Base-by-base conservation (phyloP, 2,797 vertebrate species). In the Rhyacichthys aspro region DNA sequence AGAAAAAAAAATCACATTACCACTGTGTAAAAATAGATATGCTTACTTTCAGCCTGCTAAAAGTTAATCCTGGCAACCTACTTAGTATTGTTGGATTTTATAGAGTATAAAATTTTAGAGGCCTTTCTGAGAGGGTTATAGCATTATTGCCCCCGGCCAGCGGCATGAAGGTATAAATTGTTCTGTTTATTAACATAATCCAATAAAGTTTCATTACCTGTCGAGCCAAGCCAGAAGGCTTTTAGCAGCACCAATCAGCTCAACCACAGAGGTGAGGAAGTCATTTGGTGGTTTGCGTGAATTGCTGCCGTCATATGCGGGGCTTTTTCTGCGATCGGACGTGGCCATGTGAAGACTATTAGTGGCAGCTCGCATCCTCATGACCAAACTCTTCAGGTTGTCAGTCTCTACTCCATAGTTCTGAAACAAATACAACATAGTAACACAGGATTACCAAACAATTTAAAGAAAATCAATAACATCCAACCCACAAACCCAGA, bases 391-490 rank as follows among this genome's bases (percentile, higher is more conserved):
- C 91, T 97, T 98, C 92, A 99, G 92, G 59, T 94, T 99, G 85
- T 98, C 96, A 0, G 95, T 97, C 91, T 99, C 97, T 8, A 99
- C 94, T 17, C 97, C 95, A 57, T 97, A 98, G 89, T 99, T 99
- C 97, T 99, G 86, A 73, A 82, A 78, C 0, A 0, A 48, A 63
- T 15, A 28, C 39, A 34, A 38, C 36, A 19, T 39, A 19, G 12
- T 8, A 37, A 10, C 8, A 23, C 3, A 28, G 23, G 23, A 28
- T 28, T 2, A 28, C 4, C 23, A 28, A 28, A 28, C 23, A 28
- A 4, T 2, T 28, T 28, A 3, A 28, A 28, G 23, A 28, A 28
- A 28, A 28, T 28, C 4, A 3, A 28, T 2, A 28, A 3, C 2
- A 5, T 23, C 23, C 23, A 28, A 28, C 4, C 23, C 23, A 28